Conservation (phyloP, 2,113 vertebrate genomes). For the Percina caprodes region DNA sequence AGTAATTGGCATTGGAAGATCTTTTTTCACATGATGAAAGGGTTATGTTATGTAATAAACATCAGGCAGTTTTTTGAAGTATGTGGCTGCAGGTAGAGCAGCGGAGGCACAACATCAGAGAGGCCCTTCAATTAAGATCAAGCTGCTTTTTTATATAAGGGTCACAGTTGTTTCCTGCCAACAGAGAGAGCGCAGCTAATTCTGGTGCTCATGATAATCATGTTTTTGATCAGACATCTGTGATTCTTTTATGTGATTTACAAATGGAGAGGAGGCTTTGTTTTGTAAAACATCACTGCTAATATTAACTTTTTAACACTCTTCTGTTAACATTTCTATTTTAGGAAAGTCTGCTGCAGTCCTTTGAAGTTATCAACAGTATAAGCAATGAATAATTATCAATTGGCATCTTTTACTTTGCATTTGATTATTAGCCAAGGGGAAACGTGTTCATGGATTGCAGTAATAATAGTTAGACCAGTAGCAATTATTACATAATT, state of each 20-base stretch:
- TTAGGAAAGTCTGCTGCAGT: conserved; percentile 26
- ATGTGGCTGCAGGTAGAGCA: conserved; percentile 27
- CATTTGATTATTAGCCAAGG: not conserved
- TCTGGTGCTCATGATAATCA: conserved; percentile 49
- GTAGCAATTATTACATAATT: too few relatives aligned
- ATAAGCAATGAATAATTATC: not conserved
- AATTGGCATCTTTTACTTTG: not conserved
- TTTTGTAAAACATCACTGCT: conserved; percentile 28
- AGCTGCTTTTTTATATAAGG: conserved; percentile 44
- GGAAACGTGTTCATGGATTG: not conserved
- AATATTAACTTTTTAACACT: conserved; percentile 9
- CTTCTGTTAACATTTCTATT: not conserved
- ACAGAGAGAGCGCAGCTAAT: conserved; percentile 32
- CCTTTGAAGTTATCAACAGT: not conserved
- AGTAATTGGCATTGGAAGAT: not conserved
- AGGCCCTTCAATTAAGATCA: conserved; percentile 59
- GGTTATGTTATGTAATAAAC: not conserved
- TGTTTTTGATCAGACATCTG: conserved; percentile 61
- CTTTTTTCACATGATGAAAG: not conserved
- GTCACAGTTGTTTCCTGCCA: conserved; percentile 44
- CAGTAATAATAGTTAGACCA: too few relatives aligned
- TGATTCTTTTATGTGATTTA: conserved; percentile 59
- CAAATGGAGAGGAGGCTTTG: not conserved
- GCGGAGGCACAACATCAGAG: conserved; percentile 42
- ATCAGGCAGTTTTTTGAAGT: not conserved